Evolutionary conservation across 1,140 invertebrate genomes (phyloP), one percentile per base, ranked within the genome.

Genomic region (Periplaneta americana): DNA sequence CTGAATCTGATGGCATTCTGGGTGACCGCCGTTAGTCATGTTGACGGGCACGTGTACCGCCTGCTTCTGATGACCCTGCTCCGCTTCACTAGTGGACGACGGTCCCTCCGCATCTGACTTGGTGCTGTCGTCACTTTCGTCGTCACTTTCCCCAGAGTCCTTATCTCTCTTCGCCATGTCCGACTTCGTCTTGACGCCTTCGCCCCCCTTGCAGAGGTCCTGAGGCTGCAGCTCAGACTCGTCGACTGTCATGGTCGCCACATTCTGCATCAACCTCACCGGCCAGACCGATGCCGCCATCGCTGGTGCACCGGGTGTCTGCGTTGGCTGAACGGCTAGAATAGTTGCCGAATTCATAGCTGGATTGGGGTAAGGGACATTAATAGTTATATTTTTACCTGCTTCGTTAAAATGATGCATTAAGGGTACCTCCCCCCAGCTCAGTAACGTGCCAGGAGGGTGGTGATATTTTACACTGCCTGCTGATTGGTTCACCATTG

Each of bases 191-290:
- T 37, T 48, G 35, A 28, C 18, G n/a, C 31, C 8, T 34, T 75
- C 39, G 13, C 31, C 80, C 15, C 10, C 80, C 28, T 80, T 80
- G 28, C 80, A 48, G 18, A 75, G 18, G 32, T 37, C 39, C 28
- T 74, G 66, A 9, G 79, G 79, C 34, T 74, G 48, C 17, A 32
- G 17, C 28, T 80, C 79, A 31, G 36, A 31, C 31, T 48, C 37
- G 15, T 80, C 57, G 22, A 34, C 31, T n/a, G 80, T 75, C 74
- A 75, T 75, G 17, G 80, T 75, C 5, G 80, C 32, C 22, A 75
- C 80, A 75, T 66, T 80, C 34, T 80, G 80, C 80, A 80, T 75
- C 34, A 80, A 37, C 66, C 33, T 80, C 34, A 80, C 74, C 0
- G 80, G 80, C 80, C 80, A 80, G 57, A 80, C 74, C 17, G 37